Percentiles rank a stretch among this genome's conserved stretches.
Conservation (phyloP, 2,113 vertebrate species). For the Hepsetus odoe region DNA sequence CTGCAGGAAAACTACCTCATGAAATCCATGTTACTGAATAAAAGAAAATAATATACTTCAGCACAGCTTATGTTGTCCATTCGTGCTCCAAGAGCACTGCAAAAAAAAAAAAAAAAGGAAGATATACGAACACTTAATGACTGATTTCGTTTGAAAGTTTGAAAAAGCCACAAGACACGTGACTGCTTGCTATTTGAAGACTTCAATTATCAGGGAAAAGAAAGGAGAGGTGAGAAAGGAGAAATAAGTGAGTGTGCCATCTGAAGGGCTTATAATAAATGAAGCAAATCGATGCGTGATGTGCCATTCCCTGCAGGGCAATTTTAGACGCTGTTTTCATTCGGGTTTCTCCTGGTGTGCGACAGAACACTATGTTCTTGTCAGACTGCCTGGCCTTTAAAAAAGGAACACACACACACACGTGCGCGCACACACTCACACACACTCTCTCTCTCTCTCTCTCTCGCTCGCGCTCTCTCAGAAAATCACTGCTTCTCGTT, state of each 20-base stretch:
- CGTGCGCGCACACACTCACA: background rate
- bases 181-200: background rate
- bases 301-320: constrained; percentile 47
- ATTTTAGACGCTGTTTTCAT: constrained; percentile 48
- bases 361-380: constrained; percentile 49
- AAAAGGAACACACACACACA: constrained; percentile 16
- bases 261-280: constrained; percentile 41
- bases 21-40: too few relatives aligned
- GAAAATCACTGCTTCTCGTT: constrained; percentile 23
- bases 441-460: background rate
- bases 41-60: too few relatives aligned
- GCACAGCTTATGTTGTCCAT: too few relatives aligned
- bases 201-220: background rate
- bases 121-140: too few relatives aligned
- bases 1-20: too few relatives aligned
- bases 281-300: constrained; percentile 35
- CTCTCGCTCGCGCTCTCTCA: constrained; percentile 26
- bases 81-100: too few relatives aligned
- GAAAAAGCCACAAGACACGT: background rate
- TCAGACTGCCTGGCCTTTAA: constrained; percentile 47
- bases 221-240: background rate
- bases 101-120: too few relatives aligned
- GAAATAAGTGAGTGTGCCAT: background rate
- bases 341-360: constrained; percentile 37
- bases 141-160: background rate